A percentile compares a stretch with the other conserved stretches of the same genome.
These are phyloP conservation scores for Schmidtea mediterranea DNA, from an alignment of 1,140 invertebrate genomes.

Conservation along the genomic window DNA sequence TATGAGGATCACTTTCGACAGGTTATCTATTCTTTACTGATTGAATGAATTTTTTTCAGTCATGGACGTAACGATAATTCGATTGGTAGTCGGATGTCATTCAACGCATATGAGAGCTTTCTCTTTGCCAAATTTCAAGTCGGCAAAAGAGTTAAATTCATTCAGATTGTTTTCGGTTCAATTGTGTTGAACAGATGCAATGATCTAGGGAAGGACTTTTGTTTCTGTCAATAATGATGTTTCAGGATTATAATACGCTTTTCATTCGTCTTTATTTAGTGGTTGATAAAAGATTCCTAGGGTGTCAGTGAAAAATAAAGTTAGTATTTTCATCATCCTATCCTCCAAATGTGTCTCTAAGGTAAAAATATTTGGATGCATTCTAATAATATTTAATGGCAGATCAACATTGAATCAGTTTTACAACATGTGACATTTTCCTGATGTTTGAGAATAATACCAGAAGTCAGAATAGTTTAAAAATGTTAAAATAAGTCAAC, in stretches of 20 bases:
- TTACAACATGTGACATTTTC: too few species aligned
- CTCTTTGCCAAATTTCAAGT: conserved; percentile 27
- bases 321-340: too few species aligned
- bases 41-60: conserved; percentile 25
- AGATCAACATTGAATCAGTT: too few species aligned
- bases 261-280: conserved; percentile 17
- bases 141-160: conserved; percentile 30
- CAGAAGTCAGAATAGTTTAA: too few species aligned
- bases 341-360: too few species aligned
- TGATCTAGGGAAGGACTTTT: conserved; percentile 12
- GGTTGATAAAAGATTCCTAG: too few species aligned
- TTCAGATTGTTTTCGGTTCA: conserved; percentile 27
- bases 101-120: conserved; percentile 27
- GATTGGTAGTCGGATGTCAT: conserved; percentile 28
- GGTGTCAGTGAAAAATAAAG: too few species aligned
- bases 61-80: conserved; percentile 25
- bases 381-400: too few species aligned
- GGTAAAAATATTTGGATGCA: too few species aligned
- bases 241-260: conserved; percentile 12
- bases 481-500: too few species aligned
- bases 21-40: conserved; percentile 25
- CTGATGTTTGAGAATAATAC: too few species aligned
- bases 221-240: conserved; percentile 9
- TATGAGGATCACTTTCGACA: conserved; percentile 24
- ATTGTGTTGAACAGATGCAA: conserved; percentile 23